Conservation (phyloP, 2,888 invertebrate genomes). For the Tachystola acroxantha region DNA sequence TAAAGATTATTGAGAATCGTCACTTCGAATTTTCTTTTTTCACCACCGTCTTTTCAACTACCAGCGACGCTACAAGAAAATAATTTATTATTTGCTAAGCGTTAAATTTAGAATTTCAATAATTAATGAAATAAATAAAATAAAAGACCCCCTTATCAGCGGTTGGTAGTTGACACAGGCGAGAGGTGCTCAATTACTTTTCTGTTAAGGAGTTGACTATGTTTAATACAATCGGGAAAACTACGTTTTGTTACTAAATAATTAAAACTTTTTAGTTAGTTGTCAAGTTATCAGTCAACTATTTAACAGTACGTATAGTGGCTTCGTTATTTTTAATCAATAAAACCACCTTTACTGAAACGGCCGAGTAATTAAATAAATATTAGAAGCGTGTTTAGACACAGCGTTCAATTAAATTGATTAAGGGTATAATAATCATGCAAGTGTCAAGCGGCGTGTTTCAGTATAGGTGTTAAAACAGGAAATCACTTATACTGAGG, state of each 20-base stretch:
- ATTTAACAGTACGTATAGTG: conserved; percentile 51
- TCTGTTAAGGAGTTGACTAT: conserved; percentile 53
- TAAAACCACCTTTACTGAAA: conserved; percentile 63
- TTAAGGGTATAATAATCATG: conserved; percentile 33
- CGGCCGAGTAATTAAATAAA: conserved; percentile 34
- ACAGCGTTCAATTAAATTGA: conserved; percentile 23
- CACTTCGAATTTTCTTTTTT: conserved; percentile 60
- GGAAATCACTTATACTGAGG: conserved; percentile 74
- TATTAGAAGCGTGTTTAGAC: conserved; percentile 32
- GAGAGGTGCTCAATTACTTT: conserved; percentile 46
- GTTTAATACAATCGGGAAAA: neutral
- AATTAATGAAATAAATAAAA: conserved; percentile 51
- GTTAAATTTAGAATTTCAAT: conserved; percentile 37
- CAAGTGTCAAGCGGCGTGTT: conserved; percentile 51
- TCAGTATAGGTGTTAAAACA: conserved; percentile 61
- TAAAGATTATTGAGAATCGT: conserved; percentile 10
- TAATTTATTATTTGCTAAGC: conserved; percentile 40
- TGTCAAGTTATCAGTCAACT: conserved; percentile 40
- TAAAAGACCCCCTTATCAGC: conserved; percentile 59
- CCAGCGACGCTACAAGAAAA: conserved; percentile 62
- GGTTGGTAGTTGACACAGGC: conserved; percentile 71
- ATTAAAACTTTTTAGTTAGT: neutral
- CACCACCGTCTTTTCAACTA: conserved; percentile 71
- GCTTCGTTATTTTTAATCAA: conserved; percentile 62
- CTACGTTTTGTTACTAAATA: neutral